Conservation (phyloP, 2,113 vertebrate species). For the Saiga tatarica region DNA sequence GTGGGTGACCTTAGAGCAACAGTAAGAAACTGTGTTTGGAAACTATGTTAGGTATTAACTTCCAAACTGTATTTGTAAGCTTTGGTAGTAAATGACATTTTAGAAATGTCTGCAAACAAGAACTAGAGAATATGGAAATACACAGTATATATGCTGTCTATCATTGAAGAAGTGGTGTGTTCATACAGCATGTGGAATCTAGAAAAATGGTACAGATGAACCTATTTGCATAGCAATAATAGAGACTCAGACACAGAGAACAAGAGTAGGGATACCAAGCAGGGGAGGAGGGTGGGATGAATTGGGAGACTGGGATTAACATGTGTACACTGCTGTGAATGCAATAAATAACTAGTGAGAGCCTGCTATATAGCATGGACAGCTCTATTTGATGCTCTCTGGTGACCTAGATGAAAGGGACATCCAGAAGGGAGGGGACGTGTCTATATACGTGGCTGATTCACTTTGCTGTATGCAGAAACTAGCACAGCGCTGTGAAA, state of each 20-base stretch:
- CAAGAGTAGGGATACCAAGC: not conserved
- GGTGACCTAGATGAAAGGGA: not conserved
- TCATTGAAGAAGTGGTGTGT: not conserved
- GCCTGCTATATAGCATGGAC: not conserved
- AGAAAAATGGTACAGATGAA: not conserved
- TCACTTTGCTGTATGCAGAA: not conserved
- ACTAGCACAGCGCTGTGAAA: not conserved
- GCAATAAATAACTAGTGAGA: not conserved
- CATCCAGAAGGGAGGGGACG: not conserved
- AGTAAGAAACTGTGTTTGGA: slow-evolving; percentile 18
- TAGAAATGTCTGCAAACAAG: not conserved
- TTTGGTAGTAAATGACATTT: not conserved
- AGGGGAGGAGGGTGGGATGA: not conserved
- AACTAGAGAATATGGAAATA: not conserved
- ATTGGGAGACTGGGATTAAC: not conserved
- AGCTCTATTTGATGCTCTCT: not conserved
- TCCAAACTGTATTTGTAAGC: not conserved
- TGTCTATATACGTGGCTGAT: not conserved
- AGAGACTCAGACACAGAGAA: not conserved
- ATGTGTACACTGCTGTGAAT: not conserved
- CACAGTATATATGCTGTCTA: not conserved
- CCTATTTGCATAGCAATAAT: not conserved
- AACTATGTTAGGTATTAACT: not conserved
- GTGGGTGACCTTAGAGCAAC: not conserved
- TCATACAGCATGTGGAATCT: not conserved